phyloP scores from a whole-genome alignment of 92 coral and sea anemone species.

The Palythoa grandiflora region DNA sequence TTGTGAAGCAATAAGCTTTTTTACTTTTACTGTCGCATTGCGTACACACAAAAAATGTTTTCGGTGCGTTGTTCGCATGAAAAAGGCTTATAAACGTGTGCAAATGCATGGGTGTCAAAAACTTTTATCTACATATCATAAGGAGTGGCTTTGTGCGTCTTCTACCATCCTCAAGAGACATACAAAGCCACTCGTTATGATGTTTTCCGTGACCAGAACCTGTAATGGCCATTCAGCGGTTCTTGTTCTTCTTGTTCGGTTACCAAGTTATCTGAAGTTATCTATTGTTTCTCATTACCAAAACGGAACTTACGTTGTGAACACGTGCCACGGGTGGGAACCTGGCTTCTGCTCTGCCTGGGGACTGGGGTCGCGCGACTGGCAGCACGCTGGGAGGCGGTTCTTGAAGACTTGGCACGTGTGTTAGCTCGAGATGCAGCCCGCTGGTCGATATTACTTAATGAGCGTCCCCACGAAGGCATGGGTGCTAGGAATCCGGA shows the following conservation, averaged over 20 bases:
- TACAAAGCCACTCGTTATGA: too few species aligned
- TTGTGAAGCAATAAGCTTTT: too few species aligned
- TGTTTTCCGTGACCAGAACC: too few species aligned
- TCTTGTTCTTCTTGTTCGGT: background rate
- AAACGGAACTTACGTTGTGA: constrained; percentile 91
- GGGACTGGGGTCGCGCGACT: constrained; percentile 59
- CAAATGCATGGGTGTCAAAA: too few species aligned
- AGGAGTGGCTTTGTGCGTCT: too few species aligned
- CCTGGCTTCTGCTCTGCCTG: constrained; percentile 78
- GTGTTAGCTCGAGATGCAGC: constrained; percentile 91
- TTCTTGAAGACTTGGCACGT: constrained; percentile 79
- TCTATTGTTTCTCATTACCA: background rate
- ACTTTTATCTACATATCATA: too few species aligned
- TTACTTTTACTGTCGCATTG: too few species aligned
- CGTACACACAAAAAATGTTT: too few species aligned
- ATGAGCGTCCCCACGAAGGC: constrained; percentile 90
- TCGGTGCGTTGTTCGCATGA: too few species aligned
- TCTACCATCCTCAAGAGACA: too few species aligned
- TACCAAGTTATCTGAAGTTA: background rate
- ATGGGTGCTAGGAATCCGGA: constrained; percentile 84
- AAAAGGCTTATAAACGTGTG: too few species aligned
- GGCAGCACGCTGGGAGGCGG: constrained; percentile 69
- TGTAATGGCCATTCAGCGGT: background rate
- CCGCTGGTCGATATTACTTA: constrained; percentile 93
- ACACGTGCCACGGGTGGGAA: constrained; percentile 85